Evolutionary conservation across 2,113 vertebrate genomes (phyloP).

Genomic region (Colius striatus): DNA sequence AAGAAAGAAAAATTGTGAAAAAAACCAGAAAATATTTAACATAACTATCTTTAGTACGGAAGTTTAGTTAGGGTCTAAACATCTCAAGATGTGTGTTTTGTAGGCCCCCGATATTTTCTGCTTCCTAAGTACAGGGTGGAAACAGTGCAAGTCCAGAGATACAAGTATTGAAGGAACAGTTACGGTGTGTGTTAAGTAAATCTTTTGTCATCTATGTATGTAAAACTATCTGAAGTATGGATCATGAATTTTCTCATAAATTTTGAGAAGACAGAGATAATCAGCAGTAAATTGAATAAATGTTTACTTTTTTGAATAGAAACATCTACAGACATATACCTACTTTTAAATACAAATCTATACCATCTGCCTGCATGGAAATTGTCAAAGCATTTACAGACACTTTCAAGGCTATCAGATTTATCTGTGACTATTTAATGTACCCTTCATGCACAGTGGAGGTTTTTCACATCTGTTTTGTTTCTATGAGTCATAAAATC

Average conservation of each 20-base stretch:
- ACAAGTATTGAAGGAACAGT: not conserved
- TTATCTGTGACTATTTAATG: slow-evolving; percentile 30
- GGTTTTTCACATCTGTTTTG: slow-evolving; percentile 44
- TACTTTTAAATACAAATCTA: not conserved
- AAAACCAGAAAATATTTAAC: not conserved
- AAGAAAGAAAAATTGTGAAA: not conserved
- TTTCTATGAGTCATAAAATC: slow-evolving; percentile 42
- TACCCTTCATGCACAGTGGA: slow-evolving; percentile 19
- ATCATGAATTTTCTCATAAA: not conserved
- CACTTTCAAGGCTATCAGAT: slow-evolving; percentile 15
- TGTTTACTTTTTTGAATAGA: slow-evolving; percentile 2
- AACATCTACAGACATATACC: not conserved
- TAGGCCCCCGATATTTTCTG: not conserved
- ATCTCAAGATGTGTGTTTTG: not conserved
- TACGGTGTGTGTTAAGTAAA: not conserved
- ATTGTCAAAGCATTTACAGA: not conserved
- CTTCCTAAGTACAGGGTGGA: not conserved
- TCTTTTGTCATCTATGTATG: not conserved
- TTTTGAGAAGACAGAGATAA: not conserved
- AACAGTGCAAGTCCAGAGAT: not conserved
- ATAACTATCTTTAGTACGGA: not conserved
- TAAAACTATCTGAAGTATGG: not conserved
- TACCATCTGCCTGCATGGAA: not conserved
- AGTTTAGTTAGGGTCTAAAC: not conserved
- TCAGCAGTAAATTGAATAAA: not conserved